Evolutionary conservation across 2,888 invertebrate species (phyloP), one percentile per base, ranked within the genome.

Genomic region (Microctonus aethiopoides): DNA sequence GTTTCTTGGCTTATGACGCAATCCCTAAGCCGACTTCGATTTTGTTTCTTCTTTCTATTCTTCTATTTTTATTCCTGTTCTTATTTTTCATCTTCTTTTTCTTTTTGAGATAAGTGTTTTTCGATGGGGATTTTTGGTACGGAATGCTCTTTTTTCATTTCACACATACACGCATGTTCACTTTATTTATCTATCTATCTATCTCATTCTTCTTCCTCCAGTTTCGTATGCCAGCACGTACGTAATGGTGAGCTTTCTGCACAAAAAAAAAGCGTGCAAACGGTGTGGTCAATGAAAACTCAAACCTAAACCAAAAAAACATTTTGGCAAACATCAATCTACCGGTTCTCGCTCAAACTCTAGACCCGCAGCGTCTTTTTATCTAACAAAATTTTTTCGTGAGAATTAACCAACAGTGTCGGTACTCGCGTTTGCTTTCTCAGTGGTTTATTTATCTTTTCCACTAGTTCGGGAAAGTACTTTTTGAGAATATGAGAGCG

Each of bases 31-130:
- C 63, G 63, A 74, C 71, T 73, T 68, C 71, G 76, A 75, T 78
- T 77, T 77, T 74, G 75, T 75, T 69, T 73, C 74, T 75, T 41
- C n/a, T 56, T 22, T 67, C 75, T 76, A 74, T 75, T 70, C 73
- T 71, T 69, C 74, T 77, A 76, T 77, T 77, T 74, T 79, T 75
- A n/a, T n/a, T n/a, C 74, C 74, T 75, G 76, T 76, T 76, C 75
- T 74, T 76, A 76, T 76, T 77, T 78, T 74, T 77, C 76, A 46
- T 59, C 64, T 74, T 76, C 78, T 75, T 76, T 16, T 41, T 62
- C 22, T 1, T 3, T 10, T 39, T n/a, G 3, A 22, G 64, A 65
- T 52, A 51, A 63, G 63, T 63, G 63, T 52, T 63, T 63, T 34
- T 32, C n/a, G 32, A 29, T 32, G 63, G 29, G 46, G n/a, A 61